Evolutionary conservation across 2,797 vertebrate species (phyloP).

Genomic region (Phoeniculus purpureus): DNA sequence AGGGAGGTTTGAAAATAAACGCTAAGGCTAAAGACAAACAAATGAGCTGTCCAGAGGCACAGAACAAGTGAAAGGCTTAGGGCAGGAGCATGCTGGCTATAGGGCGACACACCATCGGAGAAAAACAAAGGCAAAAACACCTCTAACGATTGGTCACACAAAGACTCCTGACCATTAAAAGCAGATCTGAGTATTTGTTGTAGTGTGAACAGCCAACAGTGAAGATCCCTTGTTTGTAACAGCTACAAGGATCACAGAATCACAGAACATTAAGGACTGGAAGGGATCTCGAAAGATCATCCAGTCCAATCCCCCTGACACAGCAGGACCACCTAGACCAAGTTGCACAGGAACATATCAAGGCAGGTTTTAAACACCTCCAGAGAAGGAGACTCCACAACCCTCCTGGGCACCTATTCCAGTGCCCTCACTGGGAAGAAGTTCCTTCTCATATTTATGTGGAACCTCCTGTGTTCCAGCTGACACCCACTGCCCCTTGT

Average conservation of each 20-base stretch:
- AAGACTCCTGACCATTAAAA: background rate
- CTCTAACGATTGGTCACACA: background rate
- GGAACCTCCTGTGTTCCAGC: too few relatives aligned
- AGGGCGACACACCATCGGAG: background rate
- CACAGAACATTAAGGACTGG: too few relatives aligned
- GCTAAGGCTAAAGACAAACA: background rate
- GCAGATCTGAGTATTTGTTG: background rate
- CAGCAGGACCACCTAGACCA: too few relatives aligned
- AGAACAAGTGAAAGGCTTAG: background rate
- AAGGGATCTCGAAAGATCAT: too few relatives aligned
- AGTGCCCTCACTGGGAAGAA: too few relatives aligned
- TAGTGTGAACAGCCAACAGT: background rate
- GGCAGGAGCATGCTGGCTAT: background rate
- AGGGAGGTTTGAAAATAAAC: background rate
- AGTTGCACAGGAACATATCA: too few relatives aligned
- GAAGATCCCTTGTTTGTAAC: background rate
- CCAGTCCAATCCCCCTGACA: too few relatives aligned
- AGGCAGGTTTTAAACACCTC: too few relatives aligned
- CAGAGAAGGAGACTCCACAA: too few relatives aligned
- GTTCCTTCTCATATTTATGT: too few relatives aligned
- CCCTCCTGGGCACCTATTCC: too few relatives aligned
- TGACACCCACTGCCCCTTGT: too few relatives aligned
- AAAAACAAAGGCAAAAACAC: background rate
- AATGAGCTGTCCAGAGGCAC: background rate
- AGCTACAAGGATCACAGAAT: background rate